phyloP scores from a whole-genome alignment of 1,140 invertebrate species.

The Odontomachus brunneus region DNA sequence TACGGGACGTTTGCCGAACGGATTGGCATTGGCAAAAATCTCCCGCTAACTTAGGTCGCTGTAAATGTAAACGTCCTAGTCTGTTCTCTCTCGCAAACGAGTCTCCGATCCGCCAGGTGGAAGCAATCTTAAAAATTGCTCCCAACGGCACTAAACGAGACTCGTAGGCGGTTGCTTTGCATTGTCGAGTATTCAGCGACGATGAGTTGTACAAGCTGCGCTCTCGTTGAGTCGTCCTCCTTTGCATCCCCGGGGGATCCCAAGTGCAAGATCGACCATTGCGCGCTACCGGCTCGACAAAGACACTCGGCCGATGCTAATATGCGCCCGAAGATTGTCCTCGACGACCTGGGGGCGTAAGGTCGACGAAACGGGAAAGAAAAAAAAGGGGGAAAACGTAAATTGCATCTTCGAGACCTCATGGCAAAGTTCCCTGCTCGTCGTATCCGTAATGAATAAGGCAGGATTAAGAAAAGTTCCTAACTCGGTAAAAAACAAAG shows the following conservation, averaged over 20 bases:
- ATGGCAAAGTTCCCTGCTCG: background rate
- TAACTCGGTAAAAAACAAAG: background rate
- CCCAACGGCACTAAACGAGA: constrained; percentile 65
- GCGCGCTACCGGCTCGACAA: constrained; percentile 52
- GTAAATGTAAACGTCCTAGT: constrained; percentile 45
- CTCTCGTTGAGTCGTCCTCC: constrained; percentile 64
- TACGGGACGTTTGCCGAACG: background rate
- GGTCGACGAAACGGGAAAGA: constrained; percentile 33
- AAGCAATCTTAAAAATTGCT: constrained; percentile 80
- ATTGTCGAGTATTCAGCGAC: constrained; percentile 68
- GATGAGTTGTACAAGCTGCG: constrained; percentile 60
- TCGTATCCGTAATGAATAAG: constrained; percentile 24
- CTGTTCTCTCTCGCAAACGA: constrained; percentile 51
- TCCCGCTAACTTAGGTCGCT: constrained; percentile 13
- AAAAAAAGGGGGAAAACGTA: constrained; percentile 15
- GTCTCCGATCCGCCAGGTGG: constrained; percentile 45
- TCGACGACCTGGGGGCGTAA: background rate
- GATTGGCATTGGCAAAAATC: background rate
- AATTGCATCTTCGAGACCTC: background rate
- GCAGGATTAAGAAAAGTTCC: background rate
- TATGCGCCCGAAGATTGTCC: background rate
- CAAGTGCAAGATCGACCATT: constrained; percentile 68
- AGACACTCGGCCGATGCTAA: constrained; percentile 4
- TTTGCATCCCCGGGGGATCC: constrained; percentile 68
- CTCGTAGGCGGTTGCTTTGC: constrained; percentile 58